Base-by-base conservation (phyloP, 1,140 invertebrate genomes). In the Thalassaphorura encarpata region DNA sequence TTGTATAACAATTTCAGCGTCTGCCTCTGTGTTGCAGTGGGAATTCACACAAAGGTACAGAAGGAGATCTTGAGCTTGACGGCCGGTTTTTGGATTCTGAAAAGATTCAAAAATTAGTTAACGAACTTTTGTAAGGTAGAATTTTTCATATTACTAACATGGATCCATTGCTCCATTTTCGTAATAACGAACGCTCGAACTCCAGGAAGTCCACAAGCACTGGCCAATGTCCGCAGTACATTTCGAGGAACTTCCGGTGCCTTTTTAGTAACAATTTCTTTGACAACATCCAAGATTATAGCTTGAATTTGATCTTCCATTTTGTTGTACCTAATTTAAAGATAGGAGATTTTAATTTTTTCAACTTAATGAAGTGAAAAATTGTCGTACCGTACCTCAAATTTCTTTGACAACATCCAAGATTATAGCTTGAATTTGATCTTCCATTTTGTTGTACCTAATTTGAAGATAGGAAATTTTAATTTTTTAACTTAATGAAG, bases 81-180 rank as follows among this genome's bases (percentile, higher is more conserved):
- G 81, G 70, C 87, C 85, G 40, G 93, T 70, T 76, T 97, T 97
- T 29, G 91, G 90, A 74, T 95, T 96, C 67, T 95, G 91, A 26
- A 98, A n/a, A n/a, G n/a, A n/a, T n/a, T n/a, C n/a, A n/a, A n/a
- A n/a, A n/a, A n/a, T n/a, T n/a, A n/a, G n/a, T n/a, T n/a, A n/a
- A n/a, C n/a, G n/a, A n/a, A n/a, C n/a, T n/a, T n/a, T n/a, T n/a
- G n/a, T n/a, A n/a, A n/a, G n/a, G n/a, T n/a, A n/a, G n/a, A n/a
- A n/a, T n/a, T n/a, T n/a, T n/a, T n/a, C n/a, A n/a, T n/a, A n/a
- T n/a, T n/a, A n/a, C n/a, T n/a, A n/a, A n/a, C n/a, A n/a, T n/a
- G n/a, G n/a, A n/a, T 74, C 93, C 93, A 97, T 56, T 85, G 80
- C 71, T 98, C 94, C 1, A 97, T 72, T 23, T 85, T 80, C 15